Base-by-base conservation (phyloP, 1,140 invertebrate genomes). In the Apocrypta bakeri region DNA sequence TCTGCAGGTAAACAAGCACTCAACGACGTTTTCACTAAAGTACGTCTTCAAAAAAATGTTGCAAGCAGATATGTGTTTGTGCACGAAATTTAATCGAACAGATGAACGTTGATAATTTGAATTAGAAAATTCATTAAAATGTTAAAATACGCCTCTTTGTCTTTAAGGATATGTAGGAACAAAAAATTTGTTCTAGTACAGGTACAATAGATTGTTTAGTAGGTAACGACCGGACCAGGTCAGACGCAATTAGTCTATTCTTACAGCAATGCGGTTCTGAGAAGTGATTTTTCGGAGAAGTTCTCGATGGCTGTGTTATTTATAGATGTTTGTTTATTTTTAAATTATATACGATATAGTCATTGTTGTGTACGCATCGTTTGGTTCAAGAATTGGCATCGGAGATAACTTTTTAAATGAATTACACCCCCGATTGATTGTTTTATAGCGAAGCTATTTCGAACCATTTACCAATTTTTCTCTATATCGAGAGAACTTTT, bases 171-270 rank as follows among this genome's bases (percentile, higher is more conserved):
- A n/a, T n/a, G n/a, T n/a, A n/a, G n/a, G n/a, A n/a, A n/a, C n/a
- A n/a, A n/a, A n/a, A n/a, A n/a, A n/a, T n/a, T n/a, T n/a, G n/a
- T n/a, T n/a, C n/a, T n/a, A n/a, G n/a, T 1, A 21, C 21, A n/a
- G 48, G 17, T 56, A 66, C 64, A 27, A 66, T 66, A 12, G 12
- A 27, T 21, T 0, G 17, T 56, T 66, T 31, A 7, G 11, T 61
- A 27, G 42, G 31, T 61, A 61, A 75, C 25, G 27, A 6, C 17
- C 42, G 25, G 11, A 61, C 27, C 7, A 29, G 40, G 42, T 61
- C 42, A 56, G 42, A 12, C 12, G 29, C 25, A 56, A 75, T 75
- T 61, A 61, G 40, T 75, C 25, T 75, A 61, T 21, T 74, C 40
- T 74, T 75, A 56, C 72, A 21, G 1, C 25, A 17, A 21, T 75